Base-by-base conservation (phyloP, 2,797 vertebrate genomes). In the Florisuga fusca region DNA sequence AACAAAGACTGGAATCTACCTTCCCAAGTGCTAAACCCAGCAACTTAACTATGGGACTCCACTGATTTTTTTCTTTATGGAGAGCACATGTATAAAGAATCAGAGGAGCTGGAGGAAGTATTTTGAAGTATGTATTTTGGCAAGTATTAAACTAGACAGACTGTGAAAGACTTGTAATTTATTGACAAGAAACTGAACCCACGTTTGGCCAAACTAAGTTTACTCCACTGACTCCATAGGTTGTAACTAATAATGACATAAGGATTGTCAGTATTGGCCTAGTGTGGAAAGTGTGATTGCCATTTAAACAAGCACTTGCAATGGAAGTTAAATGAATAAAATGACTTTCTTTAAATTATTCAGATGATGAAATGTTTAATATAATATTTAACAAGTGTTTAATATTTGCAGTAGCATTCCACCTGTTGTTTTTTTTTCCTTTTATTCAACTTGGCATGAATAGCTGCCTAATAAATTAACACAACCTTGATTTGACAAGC, bases 401-500 rank as follows among this genome's bases (percentile, higher is more conserved):
- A 18, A 5, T 81, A 79, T 69, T 84, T 84, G 53, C 33, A 55
- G 79, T 9, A 64, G 59, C 33, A 83, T 84, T 96, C 88, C 41
- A 93, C 51, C 63, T 82, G 83, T 64, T 68, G 11, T 58, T 81
- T 86, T 67, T 67, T 5, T 68, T 66, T 45, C 72, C 66, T 90
- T 88, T 92, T 89, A 78, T 88, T 95, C 58, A 22, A 6, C 46
- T 50, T 90, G 72, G 71, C 64, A 80, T 12, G 10, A 92, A 55
- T 46, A 84, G 72, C 62, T 57, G 75, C 74, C 87, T 93, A 87
- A 96, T 93, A 93, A 96, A 95, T 96, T 82, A 95, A 68, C 77
- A 71, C 69, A 92, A 75, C 87, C 93, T 89, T 93, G 78, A 87
- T 90, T 95, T 96, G 95, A 95, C 89, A 94, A 87, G 90, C 59